Evolutionary conservation across 1,140 invertebrate genomes (phyloP).

Genomic region (Lysiphlebus fabarum): DNA sequence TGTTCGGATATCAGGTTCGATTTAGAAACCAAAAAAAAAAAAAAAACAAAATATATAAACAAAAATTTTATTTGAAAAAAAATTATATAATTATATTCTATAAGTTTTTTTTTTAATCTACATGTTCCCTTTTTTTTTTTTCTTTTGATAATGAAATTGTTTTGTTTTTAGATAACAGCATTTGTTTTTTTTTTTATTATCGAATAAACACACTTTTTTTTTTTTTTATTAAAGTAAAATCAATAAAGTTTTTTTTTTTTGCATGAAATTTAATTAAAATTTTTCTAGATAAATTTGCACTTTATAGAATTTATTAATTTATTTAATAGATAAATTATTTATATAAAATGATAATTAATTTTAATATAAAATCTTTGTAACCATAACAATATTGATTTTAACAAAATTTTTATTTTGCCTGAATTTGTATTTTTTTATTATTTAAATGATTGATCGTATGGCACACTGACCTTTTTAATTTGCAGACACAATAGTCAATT

Average conservation of each 20-base stretch:
- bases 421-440: conserved; percentile 23
- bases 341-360: neutral
- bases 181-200: neutral
- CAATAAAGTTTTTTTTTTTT: neutral
- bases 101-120: neutral
- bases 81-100: no score
- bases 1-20: conserved; percentile 36
- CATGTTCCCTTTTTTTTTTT: no score
- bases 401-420: conserved; percentile 28
- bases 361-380: conserved; percentile 29
- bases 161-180: neutral
- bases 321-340: neutral
- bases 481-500: no score
- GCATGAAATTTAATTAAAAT: no score
- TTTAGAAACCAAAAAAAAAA: conserved; percentile 10
- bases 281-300: no score
- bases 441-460: conserved; percentile 27
- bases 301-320: no score
- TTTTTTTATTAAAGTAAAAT: no score
- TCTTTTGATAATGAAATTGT: no score
- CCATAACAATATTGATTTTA: conserved; percentile 52
- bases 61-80: no score
- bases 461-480: conserved; percentile 9
- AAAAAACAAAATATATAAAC: neutral
- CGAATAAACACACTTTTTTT: neutral